These are phyloP conservation scores for Pemphredon lugubris DNA, from an alignment of 2,888 invertebrate genomes.

Conservation along the genomic window DNA sequence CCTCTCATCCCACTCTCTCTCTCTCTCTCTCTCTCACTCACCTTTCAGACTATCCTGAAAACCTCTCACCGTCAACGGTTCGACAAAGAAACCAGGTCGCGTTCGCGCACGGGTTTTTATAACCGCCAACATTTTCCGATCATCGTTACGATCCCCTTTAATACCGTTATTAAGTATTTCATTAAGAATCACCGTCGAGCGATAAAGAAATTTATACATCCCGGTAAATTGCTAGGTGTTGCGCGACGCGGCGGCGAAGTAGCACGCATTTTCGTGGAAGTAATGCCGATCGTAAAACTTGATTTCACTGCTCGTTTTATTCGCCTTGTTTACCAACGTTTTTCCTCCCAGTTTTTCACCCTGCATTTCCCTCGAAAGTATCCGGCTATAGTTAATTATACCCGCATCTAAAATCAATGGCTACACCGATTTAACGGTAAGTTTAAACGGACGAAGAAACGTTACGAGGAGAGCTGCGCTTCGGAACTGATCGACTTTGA, in stretches of 20 bases:
- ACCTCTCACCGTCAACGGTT: neutral
- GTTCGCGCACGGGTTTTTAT: constrained; percentile 18
- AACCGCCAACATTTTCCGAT: constrained; percentile 7
- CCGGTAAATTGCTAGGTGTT: neutral
- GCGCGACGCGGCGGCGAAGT: neutral
- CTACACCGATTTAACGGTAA: too few relatives aligned
- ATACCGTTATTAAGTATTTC: constrained; percentile 47
- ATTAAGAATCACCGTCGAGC: constrained; percentile 27
- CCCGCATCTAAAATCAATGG: too few relatives aligned
- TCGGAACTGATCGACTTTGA: too few relatives aligned
- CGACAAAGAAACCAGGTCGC: constrained; percentile 24
- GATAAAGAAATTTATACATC: constrained; percentile 47
- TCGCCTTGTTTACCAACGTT: too few relatives aligned
- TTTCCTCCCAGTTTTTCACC: too few relatives aligned
- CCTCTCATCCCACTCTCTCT: constrained; percentile 2
- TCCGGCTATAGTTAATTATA: too few relatives aligned
- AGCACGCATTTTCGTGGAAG: neutral
- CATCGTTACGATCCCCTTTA: constrained; percentile 29
- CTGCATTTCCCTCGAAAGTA: too few relatives aligned
- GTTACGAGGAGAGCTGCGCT: too few relatives aligned
- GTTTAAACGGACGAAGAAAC: too few relatives aligned
- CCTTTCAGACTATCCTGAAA: neutral
- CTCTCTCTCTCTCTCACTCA: neutral
- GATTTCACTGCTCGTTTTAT: neutral
- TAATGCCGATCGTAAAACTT: constrained; percentile 27